phyloP scores from a whole-genome alignment of 2,113 vertebrate genomes.

The Peucedramus taeniatus region DNA sequence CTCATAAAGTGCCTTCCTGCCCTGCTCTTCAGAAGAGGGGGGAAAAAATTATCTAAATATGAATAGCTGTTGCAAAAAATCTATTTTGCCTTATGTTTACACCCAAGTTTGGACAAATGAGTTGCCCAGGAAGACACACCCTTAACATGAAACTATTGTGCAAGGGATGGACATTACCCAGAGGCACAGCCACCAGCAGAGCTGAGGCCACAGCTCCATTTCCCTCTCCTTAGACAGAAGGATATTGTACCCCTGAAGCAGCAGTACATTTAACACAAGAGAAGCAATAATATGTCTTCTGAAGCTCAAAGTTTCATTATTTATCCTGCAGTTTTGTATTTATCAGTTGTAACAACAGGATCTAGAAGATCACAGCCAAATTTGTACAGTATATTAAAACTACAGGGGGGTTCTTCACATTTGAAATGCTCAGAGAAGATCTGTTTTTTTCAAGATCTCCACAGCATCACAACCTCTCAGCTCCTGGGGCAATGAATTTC shows the following conservation, averaged over 20 bases:
- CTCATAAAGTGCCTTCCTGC: background rate
- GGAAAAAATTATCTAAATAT: background rate
- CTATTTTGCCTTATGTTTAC: background rate
- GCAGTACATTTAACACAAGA: background rate
- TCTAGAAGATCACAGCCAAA: background rate
- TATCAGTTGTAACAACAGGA: background rate
- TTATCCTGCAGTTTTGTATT: background rate
- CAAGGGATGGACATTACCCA: background rate
- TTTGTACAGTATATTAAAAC: background rate
- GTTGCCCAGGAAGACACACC: slow-evolving; percentile 1
- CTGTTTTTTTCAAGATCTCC: background rate
- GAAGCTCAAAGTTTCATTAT: background rate
- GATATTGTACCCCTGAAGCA: background rate
- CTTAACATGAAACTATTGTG: background rate
- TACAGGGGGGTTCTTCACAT: background rate
- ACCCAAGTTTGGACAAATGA: background rate
- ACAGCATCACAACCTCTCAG: background rate
- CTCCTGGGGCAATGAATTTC: background rate
- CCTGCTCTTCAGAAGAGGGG: background rate
- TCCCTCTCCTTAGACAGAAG: background rate
- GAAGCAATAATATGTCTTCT: background rate
- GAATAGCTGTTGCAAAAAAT: background rate
- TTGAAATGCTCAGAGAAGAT: background rate
- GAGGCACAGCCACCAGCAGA: background rate
- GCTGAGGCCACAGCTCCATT: background rate